phyloP scores from a whole-genome alignment of 1,140 invertebrate species.

The Nebria ingens region DNA sequence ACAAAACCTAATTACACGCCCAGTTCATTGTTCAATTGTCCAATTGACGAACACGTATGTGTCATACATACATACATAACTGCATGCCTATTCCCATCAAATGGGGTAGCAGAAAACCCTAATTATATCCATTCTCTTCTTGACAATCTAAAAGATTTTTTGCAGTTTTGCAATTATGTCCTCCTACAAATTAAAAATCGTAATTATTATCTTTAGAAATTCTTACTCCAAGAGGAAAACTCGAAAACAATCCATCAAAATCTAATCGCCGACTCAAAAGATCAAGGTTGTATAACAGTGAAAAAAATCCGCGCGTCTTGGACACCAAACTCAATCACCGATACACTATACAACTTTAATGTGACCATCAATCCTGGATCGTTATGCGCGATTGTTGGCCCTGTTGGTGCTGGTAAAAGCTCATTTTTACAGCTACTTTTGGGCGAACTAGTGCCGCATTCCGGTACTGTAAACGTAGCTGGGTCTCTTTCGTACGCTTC shows the following conservation, averaged over 20 bases:
- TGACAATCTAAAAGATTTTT: too few relatives aligned
- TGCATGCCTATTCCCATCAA: too few relatives aligned
- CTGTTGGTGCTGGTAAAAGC: constrained; percentile 72
- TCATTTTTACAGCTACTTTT: constrained; percentile 64
- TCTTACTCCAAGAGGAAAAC: constrained; percentile 26
- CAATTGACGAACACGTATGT: too few relatives aligned
- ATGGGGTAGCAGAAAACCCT: too few relatives aligned
- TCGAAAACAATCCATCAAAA: background rate
- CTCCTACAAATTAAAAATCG: too few relatives aligned
- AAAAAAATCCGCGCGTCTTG: constrained; percentile 47
- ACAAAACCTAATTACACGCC: too few relatives aligned
- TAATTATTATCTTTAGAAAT: constrained; percentile 22
- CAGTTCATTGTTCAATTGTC: too few relatives aligned
- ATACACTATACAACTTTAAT: constrained; percentile 51
- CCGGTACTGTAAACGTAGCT: constrained; percentile 49
- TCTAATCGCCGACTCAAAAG: constrained; percentile 3
- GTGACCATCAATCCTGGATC: constrained; percentile 48
- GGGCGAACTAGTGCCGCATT: constrained; percentile 50
- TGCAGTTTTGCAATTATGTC: too few relatives aligned
- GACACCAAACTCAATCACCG: constrained; percentile 43
- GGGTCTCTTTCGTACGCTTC: constrained; percentile 59
- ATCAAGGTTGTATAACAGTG: constrained; percentile 35
- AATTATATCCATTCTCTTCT: too few relatives aligned
- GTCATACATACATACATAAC: too few relatives aligned
- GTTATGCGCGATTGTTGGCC: constrained; percentile 61